A percentile compares a stretch with the other conserved stretches of the same genome.
phyloP scores from a whole-genome alignment of 2,888 invertebrate genomes.

The Sesia bembeciformis region DNA sequence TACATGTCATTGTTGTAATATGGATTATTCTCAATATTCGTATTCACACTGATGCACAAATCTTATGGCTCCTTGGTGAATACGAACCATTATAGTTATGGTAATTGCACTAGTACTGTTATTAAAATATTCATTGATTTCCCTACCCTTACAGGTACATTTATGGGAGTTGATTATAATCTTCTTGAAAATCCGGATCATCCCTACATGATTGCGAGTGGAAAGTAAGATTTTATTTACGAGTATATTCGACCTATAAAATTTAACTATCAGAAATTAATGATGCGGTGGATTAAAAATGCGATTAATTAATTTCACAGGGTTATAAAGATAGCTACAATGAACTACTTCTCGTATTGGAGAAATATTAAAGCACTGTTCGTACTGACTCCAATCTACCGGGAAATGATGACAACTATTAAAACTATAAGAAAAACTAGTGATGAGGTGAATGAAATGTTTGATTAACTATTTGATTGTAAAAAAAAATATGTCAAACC shows the following conservation, averaged over 20 bases:
- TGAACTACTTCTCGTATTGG: conserved; percentile 28
- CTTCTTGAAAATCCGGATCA: conserved; percentile 18
- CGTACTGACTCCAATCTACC: conserved; percentile 17
- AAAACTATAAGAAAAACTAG: conserved; percentile 15
- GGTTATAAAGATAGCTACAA: conserved; percentile 18
- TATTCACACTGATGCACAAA: too few species aligned
- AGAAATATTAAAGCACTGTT: conserved; percentile 21
- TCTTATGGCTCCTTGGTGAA: too few species aligned
- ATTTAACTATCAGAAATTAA: not conserved
- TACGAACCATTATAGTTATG: too few species aligned
- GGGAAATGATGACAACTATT: conserved; percentile 20
- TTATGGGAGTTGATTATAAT: conserved; percentile 23
- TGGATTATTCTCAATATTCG: too few species aligned
- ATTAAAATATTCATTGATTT: not conserved
- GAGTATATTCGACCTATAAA: not conserved
- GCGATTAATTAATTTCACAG: conserved; percentile 9
- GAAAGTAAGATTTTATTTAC: conserved; percentile 14
- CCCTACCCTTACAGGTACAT: conserved; percentile 14
- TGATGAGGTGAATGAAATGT: conserved; percentile 11
- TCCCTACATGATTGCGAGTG: conserved; percentile 20
- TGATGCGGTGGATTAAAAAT: not conserved
- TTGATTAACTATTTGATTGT: too few species aligned
- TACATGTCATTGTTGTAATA: too few species aligned
- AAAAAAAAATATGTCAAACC: too few species aligned
- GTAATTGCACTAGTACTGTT: not conserved